phyloP scores from a whole-genome alignment of 2,888 invertebrate genomes.

The Ceramica pisi region DNA sequence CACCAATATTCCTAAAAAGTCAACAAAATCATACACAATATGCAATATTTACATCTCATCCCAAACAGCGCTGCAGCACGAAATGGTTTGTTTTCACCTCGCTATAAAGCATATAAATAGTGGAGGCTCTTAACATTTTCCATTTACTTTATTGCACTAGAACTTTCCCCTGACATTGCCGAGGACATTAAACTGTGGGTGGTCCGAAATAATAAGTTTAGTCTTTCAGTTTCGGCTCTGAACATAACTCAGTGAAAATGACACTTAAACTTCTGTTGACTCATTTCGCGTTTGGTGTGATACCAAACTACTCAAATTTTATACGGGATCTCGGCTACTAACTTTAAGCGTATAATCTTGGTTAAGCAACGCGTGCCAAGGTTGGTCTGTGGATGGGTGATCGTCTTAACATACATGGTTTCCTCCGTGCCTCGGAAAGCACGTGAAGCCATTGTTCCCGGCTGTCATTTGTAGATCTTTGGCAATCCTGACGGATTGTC shows the following conservation, averaged over 20 bases:
- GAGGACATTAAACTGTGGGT: conserved; percentile 37
- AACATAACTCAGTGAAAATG: conserved; percentile 6
- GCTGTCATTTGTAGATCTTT: no score
- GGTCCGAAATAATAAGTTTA: conserved; percentile 32
- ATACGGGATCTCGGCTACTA: no score
- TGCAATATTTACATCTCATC: conserved; percentile 15
- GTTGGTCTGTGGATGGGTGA: no score
- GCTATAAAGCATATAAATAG: conserved; percentile 36
- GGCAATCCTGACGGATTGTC: no score
- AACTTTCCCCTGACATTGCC: conserved; percentile 37
- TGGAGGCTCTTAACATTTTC: conserved; percentile 51
- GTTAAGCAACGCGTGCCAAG: no score
- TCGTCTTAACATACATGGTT: no score
- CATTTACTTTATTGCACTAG: conserved; percentile 45
- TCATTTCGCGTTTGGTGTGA: not conserved
- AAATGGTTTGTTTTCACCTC: conserved; percentile 36
- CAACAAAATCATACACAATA: not conserved
- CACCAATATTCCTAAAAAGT: not conserved
- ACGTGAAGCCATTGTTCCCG: no score
- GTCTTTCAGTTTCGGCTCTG: not conserved
- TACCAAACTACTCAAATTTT: not conserved
- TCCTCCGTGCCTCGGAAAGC: no score
- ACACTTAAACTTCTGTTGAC: not conserved
- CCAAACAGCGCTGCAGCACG: conserved; percentile 13
- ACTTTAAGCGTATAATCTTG: not conserved